These are phyloP conservation scores for Hydrozoanthus gracilis DNA, from an alignment of 92 coral and sea anemone genomes.

Conservation along the genomic window DNA sequence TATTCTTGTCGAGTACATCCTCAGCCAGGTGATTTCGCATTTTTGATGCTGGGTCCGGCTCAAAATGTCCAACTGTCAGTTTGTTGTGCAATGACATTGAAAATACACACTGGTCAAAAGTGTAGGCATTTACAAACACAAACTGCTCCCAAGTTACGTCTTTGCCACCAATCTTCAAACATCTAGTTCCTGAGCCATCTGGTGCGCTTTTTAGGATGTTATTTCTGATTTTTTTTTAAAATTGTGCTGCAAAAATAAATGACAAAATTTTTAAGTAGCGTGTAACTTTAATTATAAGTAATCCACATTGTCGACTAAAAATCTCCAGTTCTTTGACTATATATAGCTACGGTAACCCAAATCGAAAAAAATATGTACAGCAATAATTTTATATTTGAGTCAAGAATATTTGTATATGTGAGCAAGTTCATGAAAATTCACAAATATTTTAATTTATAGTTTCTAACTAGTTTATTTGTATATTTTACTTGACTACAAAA, in stretches of 20 bases:
- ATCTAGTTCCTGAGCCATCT: conserved; percentile 24
- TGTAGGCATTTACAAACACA: conserved; percentile 36
- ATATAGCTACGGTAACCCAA: too few species aligned
- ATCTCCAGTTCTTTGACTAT: neutral
- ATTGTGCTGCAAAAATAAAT: conserved; percentile 1
- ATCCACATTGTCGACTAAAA: neutral
- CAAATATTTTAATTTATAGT: too few species aligned
- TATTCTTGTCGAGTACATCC: conserved; percentile 55
- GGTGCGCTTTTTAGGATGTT: neutral
- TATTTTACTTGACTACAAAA: too few species aligned
- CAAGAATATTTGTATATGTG: too few species aligned
- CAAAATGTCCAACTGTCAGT: conserved; percentile 52
- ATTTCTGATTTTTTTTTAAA: conserved; percentile 12
- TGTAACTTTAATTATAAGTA: neutral
- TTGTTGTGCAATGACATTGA: conserved; percentile 45
- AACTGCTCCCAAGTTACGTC: conserved; percentile 48
- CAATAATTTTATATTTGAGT: too few species aligned
- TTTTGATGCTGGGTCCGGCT: conserved; percentile 46
- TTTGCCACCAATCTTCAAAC: conserved; percentile 35
- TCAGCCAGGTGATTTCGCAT: conserved; percentile 64
- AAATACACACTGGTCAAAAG: conserved; percentile 53
- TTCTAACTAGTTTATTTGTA: too few species aligned
- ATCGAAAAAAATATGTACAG: too few species aligned
- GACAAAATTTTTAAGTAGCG: neutral
- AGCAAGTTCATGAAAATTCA: too few species aligned